Evolutionary conservation across 1,140 invertebrate genomes (phyloP).

Genomic region (Thalassaphorura encarpata): DNA sequence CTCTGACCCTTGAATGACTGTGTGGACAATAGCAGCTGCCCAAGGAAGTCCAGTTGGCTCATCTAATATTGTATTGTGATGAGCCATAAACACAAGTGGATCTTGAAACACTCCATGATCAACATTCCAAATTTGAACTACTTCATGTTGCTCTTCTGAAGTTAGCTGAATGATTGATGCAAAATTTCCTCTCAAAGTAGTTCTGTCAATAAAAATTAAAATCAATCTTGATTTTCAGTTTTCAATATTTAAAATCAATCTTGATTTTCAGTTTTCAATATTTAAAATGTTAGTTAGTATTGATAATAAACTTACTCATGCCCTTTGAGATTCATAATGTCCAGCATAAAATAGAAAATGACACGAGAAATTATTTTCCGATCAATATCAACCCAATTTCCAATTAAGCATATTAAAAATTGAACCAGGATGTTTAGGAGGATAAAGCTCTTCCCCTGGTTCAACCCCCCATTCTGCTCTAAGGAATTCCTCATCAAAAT

Average conservation of each 20-base stretch:
- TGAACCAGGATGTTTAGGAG: conserved; percentile 24
- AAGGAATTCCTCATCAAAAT: conserved; percentile 17
- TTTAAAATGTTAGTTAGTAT: too few relatives aligned
- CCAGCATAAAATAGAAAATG: conserved; percentile 8
- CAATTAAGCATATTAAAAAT: conserved; percentile 26
- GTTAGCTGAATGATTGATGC: neutral
- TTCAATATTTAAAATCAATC: too few relatives aligned
- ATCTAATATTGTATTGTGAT: neutral
- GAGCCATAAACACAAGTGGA: neutral
- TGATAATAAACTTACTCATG: neutral
- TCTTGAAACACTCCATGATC: conserved; percentile 1
- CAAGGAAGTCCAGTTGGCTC: neutral
- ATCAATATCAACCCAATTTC: conserved; percentile 14
- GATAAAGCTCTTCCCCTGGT: conserved; percentile 20
- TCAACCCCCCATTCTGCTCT: conserved; percentile 18
- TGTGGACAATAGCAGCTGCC: neutral
- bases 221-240: too few relatives aligned
- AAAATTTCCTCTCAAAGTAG: neutral
- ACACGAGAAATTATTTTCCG: conserved; percentile 6
- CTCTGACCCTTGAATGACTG: neutral
- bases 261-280: too few relatives aligned
- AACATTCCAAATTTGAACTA: neutral
- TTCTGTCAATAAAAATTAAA: neutral
- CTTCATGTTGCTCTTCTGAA: neutral
- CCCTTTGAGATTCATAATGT: neutral